Percentiles rank a stretch among this genome's conserved stretches.
Conservation (phyloP, 2,888 invertebrate species). For the Drepana falcataria region DNA sequence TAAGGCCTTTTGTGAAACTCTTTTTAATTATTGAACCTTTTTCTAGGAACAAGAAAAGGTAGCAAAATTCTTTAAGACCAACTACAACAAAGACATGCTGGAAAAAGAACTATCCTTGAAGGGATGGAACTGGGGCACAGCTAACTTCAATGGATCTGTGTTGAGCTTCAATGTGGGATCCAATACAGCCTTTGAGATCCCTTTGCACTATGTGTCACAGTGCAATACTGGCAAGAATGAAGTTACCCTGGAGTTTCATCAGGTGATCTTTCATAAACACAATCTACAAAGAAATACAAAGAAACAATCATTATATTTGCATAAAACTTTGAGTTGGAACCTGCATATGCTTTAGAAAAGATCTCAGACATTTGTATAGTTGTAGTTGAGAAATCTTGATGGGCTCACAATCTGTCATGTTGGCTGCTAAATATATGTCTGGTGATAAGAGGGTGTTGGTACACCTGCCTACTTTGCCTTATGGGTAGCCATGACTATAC, state of each 20-base stretch:
- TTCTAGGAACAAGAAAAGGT: slow-evolving; percentile 93
- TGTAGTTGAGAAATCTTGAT: too few relatives aligned
- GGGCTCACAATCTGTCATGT: too few relatives aligned
- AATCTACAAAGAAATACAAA: neutral
- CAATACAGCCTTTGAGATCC: slow-evolving; percentile 96
- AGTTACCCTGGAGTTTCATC: slow-evolving; percentile 98
- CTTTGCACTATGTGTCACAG: slow-evolving; percentile 96
- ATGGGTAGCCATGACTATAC: too few relatives aligned
- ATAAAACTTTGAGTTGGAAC: too few relatives aligned
- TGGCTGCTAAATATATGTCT: too few relatives aligned
- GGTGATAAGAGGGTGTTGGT: too few relatives aligned
- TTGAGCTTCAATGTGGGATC: slow-evolving; percentile 90
- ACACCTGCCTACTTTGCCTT: too few relatives aligned
- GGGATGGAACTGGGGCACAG: slow-evolving; percentile 99
- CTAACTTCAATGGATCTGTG: slow-evolving; percentile 93
- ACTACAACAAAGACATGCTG: slow-evolving; percentile 91
- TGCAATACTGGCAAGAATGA: slow-evolving; percentile 98
- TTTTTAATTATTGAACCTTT: too few relatives aligned
- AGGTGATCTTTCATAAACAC: slow-evolving; percentile 65
- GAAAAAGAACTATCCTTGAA: slow-evolving; percentile 95
- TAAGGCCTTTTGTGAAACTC: too few relatives aligned
- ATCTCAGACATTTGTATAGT: too few relatives aligned
- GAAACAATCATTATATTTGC: neutral
- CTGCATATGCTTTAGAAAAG: too few relatives aligned
- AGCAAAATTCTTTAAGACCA: slow-evolving; percentile 89